A percentile compares a stretch with the other conserved stretches of the same genome.
Conservation (phyloP, 2,113 vertebrate species). For the Gobius niger region DNA sequence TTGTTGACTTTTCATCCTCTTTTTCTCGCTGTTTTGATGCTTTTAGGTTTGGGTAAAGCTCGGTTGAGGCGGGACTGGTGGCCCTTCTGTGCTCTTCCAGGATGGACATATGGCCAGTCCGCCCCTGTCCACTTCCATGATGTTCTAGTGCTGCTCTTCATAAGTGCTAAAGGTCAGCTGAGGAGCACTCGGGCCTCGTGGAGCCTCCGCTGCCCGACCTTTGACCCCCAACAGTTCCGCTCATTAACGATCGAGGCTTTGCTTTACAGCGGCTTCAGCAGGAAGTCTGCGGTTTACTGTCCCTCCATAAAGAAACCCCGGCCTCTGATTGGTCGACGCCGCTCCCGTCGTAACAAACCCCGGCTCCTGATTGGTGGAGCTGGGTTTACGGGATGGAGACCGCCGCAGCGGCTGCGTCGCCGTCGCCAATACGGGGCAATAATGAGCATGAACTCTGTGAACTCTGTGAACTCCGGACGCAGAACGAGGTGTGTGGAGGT, state of each 20-base stretch:
- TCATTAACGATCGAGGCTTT: too few relatives aligned
- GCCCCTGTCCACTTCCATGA: too few relatives aligned
- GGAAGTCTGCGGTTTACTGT: neutral
- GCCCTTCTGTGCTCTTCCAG: too few relatives aligned
- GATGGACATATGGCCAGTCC: too few relatives aligned
- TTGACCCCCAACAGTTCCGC: neutral
- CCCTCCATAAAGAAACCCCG: neutral
- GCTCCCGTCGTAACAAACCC: neutral
- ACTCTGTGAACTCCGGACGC: neutral
- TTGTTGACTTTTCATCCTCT: too few relatives aligned
- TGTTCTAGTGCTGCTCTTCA: too few relatives aligned
- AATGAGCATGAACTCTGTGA: neutral
- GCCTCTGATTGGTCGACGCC: neutral
- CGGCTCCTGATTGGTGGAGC: neutral
- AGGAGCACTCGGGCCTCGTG: too few relatives aligned
- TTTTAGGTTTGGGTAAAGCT: too few relatives aligned
- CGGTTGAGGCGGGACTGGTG: too few relatives aligned
- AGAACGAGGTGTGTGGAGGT: neutral
- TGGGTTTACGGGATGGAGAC: neutral
- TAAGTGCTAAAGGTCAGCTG: too few relatives aligned
- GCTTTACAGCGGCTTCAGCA: neutral
- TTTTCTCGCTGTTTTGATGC: too few relatives aligned
- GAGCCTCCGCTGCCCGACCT: neutral
- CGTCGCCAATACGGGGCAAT: neutral
- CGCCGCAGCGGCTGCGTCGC: neutral